Conservation (phyloP, 2,113 vertebrate species). For the Stigmatopora argus region DNA sequence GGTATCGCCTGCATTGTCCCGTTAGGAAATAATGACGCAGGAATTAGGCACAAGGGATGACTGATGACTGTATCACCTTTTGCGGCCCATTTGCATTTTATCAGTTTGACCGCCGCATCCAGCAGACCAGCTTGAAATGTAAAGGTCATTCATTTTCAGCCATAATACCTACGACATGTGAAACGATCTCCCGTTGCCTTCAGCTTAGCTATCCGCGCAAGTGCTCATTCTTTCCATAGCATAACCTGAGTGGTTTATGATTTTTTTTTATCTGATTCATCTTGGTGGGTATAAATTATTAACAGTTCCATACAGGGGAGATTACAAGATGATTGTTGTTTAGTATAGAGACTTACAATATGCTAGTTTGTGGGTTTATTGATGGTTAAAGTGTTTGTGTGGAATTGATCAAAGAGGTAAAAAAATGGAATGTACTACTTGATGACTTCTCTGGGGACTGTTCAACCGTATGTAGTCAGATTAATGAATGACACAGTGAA, state of each 20-base stretch:
- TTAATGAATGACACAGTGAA: no score
- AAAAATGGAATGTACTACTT: neutral
- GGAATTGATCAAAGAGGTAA: neutral
- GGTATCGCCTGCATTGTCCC: constrained; percentile 43
- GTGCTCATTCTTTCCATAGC: neutral
- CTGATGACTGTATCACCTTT: constrained; percentile 37
- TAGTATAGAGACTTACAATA: neutral
- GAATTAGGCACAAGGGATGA: constrained; percentile 41
- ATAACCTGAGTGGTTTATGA: neutral
- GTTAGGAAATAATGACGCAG: constrained; percentile 56
- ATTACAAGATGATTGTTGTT: neutral
- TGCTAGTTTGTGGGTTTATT: neutral
- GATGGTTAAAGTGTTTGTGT: neutral
- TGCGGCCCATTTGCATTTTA: constrained; percentile 16
- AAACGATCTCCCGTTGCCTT: constrained; percentile 11
- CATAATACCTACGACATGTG: constrained; percentile 7
- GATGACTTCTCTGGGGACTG: neutral
- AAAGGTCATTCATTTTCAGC: constrained; percentile 12
- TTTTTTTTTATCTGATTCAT: neutral
- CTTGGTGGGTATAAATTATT: constrained; percentile 1
- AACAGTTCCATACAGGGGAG: neutral
- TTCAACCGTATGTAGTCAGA: no score
- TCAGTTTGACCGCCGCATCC: constrained; percentile 16
- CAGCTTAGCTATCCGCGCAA: neutral
- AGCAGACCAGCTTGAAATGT: neutral